Base-by-base conservation (phyloP, 37 sponge, comb jelly and placozoan genomes). In the Ianthella basta region DNA sequence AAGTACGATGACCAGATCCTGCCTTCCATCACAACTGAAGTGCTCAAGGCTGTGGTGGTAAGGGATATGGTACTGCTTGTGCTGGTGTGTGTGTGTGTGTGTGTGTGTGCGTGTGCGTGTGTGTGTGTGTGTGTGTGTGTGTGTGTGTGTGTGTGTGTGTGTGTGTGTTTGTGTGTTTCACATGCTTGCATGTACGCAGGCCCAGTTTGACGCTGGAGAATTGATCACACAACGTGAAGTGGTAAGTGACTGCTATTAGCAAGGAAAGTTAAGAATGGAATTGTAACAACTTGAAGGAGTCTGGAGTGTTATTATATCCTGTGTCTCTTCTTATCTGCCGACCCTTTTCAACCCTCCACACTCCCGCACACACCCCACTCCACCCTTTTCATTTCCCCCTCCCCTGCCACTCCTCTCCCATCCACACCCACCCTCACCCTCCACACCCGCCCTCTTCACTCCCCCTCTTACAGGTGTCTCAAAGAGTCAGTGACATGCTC, bases 121-220 rank as follows among this genome's bases (percentile, higher is more conserved):
- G 70, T 27, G 4, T 69, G 70, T 69, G 34, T 12, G 4, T 61
- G n/a, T 29, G 63, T 29, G 63, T 61, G 14, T 12, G 4, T 61
- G 10, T 23, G n/a, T 27, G 4, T 61, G n/a, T 5, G 14, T 61
- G n/a, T 23, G 63, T 12, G 4, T 61, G n/a, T 29, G 63, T 57
- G 18, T 57, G 59, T 57, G 59, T 18, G 15, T 15, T 57, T 20
- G 59, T 18, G 18, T 57, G 18, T 20, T 57, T 57, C 59, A 57
- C 64, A 2, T 27, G 24, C 24, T 61, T 18, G 13, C 40, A 20
- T 2, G 29, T 37, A 0, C 64, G 60, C 72, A 96, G 97, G 99
- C 99, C 1, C 83, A 95, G 88, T 98, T 95, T 88, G 94, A 98
- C 88, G 99, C 99, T 40, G 92, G 95, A 88, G 99, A 98, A 85